Evolutionary conservation across 2,113 vertebrate species (phyloP), one percentile per base, ranked within the genome.

Genomic region (Stigmatopora argus): DNA sequence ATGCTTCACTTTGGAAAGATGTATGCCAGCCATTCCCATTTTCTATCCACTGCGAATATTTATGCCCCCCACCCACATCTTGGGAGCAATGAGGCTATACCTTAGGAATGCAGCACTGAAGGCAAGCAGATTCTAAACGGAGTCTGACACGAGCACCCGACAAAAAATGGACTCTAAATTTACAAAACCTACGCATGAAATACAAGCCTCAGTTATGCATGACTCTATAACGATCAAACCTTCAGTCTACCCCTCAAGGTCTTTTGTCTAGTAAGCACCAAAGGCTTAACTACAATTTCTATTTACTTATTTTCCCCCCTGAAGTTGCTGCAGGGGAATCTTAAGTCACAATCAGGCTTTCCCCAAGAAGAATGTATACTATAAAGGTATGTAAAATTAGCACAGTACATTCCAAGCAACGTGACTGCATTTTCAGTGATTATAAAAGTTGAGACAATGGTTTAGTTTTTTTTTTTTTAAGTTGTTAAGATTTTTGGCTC

Each of bases 81-180:
- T 8, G 61, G 71, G 78, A 80, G 64, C 75, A 31, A 77, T 74
- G 76, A 75, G 77, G 63, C 55, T 66, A 75, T 75, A 71, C 59
- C 60, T 65, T 57, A 53, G 74, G 67, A 79, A 82, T 73, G 66
- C 75, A 65, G 64, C 65, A 60, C 71, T 79, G 61, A 75, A 73
- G 71, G 82, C 67, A 26, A 68, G 79, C 47, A 61, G 55, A 82
- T 74, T 73, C 60, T 44, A 62, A 62, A 56, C 12, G 57, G 58
- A 64, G 64, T 46, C 47, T 44, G 26, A 55, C 21, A 55, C 53
- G 21, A 21, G 26, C 21, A 23, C 26, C 26, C 2, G 19, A 26
- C 21, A 14, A 26, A 6, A 26, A 21, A 55, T 23, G 10, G 52
- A 5, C 10, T 53, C 52, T 26, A 0, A 14, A 26, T 10, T 53